Conservation (phyloP, 2,797 vertebrate genomes). For the Sebastes baramenuke region DNA sequence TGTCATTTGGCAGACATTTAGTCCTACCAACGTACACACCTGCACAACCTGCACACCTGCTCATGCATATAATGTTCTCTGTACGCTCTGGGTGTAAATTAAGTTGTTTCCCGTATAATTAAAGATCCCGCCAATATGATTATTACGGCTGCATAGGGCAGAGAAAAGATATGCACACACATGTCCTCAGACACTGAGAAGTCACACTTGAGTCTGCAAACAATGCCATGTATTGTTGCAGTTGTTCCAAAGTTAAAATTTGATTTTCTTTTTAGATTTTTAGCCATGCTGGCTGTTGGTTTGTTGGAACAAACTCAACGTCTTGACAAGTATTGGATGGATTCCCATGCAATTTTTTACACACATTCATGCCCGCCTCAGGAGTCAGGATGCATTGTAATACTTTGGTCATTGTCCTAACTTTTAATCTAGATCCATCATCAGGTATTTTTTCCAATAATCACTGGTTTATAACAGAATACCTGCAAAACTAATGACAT, state of each 20-base stretch:
- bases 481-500: background rate
- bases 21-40: conserved; percentile 42
- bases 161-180: background rate
- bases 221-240: background rate
- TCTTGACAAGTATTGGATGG: background rate
- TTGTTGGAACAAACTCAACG: background rate
- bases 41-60: conserved; percentile 55
- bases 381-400: background rate
- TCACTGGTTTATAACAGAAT: background rate
- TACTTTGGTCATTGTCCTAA: background rate
- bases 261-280: background rate
- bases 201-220: background rate
- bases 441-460: background rate
- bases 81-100: conserved; percentile 28
- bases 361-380: no score
- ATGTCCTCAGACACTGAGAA: background rate
- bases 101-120: conserved; percentile 50
- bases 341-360: background rate
- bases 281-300: background rate
- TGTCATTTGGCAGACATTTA: conserved; percentile 64
- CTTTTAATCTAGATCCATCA: background rate
- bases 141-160: conserved; percentile 8
- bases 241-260: fast-evolving
- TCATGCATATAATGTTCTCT: conserved; percentile 66
- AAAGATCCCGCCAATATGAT: conserved; percentile 26